These are phyloP conservation scores for Fragum whitleyi DNA, from an alignment of 2,888 invertebrate genomes.

Conservation along the genomic window DNA sequence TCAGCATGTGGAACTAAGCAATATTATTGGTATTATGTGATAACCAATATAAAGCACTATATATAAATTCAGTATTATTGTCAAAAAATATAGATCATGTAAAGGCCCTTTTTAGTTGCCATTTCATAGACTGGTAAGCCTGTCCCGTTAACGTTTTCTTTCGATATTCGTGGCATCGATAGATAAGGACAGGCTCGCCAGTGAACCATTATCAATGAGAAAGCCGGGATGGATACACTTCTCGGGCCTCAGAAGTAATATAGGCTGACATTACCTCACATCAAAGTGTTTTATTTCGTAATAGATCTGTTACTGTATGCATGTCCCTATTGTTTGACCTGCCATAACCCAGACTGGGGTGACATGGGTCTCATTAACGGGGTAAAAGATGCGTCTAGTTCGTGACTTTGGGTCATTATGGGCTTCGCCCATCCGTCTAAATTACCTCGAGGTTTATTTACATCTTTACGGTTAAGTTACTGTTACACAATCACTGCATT, in stretches of 20 bases:
- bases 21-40: too few species aligned
- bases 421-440: slow-evolving; percentile 3
- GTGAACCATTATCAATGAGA: too few species aligned
- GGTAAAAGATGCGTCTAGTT: slow-evolving; percentile 21
- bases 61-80: too few species aligned
- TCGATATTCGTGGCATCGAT: too few species aligned
- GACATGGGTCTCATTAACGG: slow-evolving; percentile 8
- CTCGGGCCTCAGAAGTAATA: not conserved
- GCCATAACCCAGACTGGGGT: slow-evolving; percentile 19
- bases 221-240: too few species aligned
- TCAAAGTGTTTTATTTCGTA: slow-evolving; percentile 31
- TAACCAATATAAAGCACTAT: too few species aligned
- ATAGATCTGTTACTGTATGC: slow-evolving; percentile 28
- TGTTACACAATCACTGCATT: slow-evolving; percentile 26
- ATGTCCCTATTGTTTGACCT: slow-evolving; percentile 19
- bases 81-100: too few species aligned
- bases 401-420: slow-evolving; percentile 20
- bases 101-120: too few species aligned
- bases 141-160: too few species aligned
- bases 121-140: too few species aligned
- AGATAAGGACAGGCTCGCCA: too few species aligned
- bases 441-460: slow-evolving; percentile 15
- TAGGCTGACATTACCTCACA: slow-evolving; percentile 14
- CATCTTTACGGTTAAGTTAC: slow-evolving; percentile 5
- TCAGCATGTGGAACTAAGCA: too few species aligned